Evolutionary conservation across 1,140 invertebrate species (phyloP), one percentile per base, ranked within the genome.

Genomic region (Ectropis grisescens): DNA sequence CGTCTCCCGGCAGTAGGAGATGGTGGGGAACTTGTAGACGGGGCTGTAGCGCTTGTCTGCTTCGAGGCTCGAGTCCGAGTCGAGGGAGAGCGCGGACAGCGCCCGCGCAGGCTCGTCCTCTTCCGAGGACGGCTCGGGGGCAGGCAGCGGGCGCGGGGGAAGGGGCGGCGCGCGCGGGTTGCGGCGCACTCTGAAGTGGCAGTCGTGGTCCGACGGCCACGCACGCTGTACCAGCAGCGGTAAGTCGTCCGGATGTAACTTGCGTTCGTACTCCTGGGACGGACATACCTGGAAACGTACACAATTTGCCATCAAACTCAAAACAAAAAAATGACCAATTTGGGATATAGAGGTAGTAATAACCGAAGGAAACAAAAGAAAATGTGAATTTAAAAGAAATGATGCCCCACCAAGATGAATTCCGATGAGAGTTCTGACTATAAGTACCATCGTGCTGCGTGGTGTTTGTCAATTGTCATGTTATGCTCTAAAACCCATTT

Each of bases 201-300:
- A 90, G 53, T 78, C 62, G 29, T 51, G 65, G 52, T 88, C 87
- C 4, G 83, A 68, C 28, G 84, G 84, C 87, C 94, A 95, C 22
- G 89, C 85, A 37, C 89, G 88, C 59, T 95, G 93, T 12, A 94
- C 92, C 45, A 88, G 86, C n/a, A 96, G 84, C 1, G 93, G 93
- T 38, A 90, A 85, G 67, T 96, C 94, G 47, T 94, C 92, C 1
- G 91, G 90, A 65, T 94, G 92, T 19, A 96, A 70, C 74, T 94
- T 94, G 13, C 93, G 86, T 70, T 95, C 93, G 74, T 92, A 93
- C 61, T 93, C 91, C 81, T 86, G 85, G 0, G 84, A 82, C 13
- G 85, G 82, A 44, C 86, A 88, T 2, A 87, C 85, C 86, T 88
- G 57, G 2, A 79, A 66, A 24, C 8, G 16, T n/a, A n/a, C n/a